These are phyloP conservation scores for Sebastes diaconus DNA, from an alignment of 2,797 vertebrate species.

Conservation along the genomic window DNA sequence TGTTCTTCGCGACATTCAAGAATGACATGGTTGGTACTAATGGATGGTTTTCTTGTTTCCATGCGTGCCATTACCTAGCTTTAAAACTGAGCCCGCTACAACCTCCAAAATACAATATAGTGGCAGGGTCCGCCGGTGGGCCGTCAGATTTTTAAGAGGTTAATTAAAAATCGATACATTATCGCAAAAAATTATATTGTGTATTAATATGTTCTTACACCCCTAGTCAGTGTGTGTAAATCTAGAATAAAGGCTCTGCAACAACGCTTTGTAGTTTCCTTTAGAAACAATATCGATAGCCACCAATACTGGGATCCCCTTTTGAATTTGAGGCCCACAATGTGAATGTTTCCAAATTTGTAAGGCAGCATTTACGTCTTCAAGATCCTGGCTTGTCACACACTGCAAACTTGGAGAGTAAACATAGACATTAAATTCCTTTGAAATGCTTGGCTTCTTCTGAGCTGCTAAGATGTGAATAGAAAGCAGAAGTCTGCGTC, in stretches of 20 bases:
- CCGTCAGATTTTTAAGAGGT: too few relatives aligned
- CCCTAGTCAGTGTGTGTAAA: neutral
- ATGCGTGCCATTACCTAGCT: too few relatives aligned
- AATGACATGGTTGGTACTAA: too few relatives aligned
- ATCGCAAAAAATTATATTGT: too few relatives aligned
- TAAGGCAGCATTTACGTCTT: neutral
- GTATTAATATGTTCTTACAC: too few relatives aligned
- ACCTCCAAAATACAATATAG: too few relatives aligned
- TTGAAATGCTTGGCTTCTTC: neutral
- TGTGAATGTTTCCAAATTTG: neutral
- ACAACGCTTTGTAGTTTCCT: neutral
- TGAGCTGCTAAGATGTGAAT: conserved; percentile 37
- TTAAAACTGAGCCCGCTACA: too few relatives aligned
- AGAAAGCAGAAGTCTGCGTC: conserved; percentile 35
- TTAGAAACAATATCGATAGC: neutral
- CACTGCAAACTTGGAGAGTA: neutral
- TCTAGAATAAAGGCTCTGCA: too few relatives aligned
- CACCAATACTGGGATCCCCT: neutral
- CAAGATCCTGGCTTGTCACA: neutral
- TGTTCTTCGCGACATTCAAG: too few relatives aligned
- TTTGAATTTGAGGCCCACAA: neutral
- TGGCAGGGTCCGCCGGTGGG: too few relatives aligned
- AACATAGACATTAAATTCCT: conserved; percentile 29
- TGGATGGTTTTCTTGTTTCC: rapidly evolving
- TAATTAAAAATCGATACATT: too few relatives aligned